Base-by-base conservation (phyloP, 2,888 invertebrate genomes). In the Melieria omissa region DNA sequence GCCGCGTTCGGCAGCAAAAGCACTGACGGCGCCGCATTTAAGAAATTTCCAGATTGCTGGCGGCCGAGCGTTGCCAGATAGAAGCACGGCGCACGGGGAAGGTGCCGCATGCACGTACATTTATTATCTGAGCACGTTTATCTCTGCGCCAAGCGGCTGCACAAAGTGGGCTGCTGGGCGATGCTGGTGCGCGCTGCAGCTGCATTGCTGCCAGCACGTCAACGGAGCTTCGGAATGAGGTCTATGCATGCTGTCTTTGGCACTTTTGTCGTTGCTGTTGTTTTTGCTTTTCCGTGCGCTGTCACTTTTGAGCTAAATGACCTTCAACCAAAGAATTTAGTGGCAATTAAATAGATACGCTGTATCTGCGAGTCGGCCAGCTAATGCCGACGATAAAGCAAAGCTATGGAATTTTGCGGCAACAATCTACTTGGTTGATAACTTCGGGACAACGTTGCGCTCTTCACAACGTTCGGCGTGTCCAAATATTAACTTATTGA, bases 121-220 rank as follows among this genome's bases (percentile, higher is more conserved):
- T 60, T 52, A 60, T 67, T 67, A 67, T 67, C 67, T 60, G 49
- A 60, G 67, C 60, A 67, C 67, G 67, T 67, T 61, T 67, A 67
- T 67, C 67, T 12, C 52, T 14, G 44, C 47, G 44, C 42, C 52
- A 29, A 67, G 12, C 67, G 41, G 46, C 60, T 54, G 16, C 65
- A 54, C 44, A 52, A 52, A 41, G 60, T 42, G 60, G 10, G 45
- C 12, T 60, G 44, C 60, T 61, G 14, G 4, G 6, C 9, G 52
- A 41, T 42, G 42, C 12, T 52, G 64, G 49, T 49, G 41, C 12
- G 49, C 49, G 3, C 49, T 12, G 10, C 49, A 49, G 12, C 29
- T 29, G 29, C 29, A 29, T 3, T 29, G 29, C 29, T 29, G 29
- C 29, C 29, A 29, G 29, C 29, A 29, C 29, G 29, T 29, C 29